Percentiles rank a stretch among this genome's conserved stretches.
Conservation (phyloP, 2,888 invertebrate species). For the Tipula unca region DNA sequence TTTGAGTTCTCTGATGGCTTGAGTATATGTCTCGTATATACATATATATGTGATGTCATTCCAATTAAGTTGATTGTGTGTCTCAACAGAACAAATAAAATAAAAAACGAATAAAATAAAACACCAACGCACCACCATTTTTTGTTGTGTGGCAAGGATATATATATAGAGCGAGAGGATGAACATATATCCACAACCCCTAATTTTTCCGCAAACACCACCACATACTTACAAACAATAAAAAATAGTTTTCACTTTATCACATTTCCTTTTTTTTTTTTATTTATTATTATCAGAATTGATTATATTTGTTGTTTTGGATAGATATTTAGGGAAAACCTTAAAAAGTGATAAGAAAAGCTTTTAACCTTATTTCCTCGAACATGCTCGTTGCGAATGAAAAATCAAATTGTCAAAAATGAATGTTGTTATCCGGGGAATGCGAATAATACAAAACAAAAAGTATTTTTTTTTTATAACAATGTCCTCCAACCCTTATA, state of each 20-base stretch:
- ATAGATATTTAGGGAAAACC: not conserved
- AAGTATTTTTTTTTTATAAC: not conserved
- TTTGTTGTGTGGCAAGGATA: not conserved
- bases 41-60: not conserved
- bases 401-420: not conserved
- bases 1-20: not conserved
- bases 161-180: not conserved
- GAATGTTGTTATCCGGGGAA: not conserved
- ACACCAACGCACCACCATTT: not conserved
- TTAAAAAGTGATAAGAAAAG: not conserved
- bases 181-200: not conserved
- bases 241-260: constrained; percentile 14
- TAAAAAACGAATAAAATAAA: not conserved
- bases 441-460: not conserved
- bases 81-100: not conserved
- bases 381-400: not conserved
- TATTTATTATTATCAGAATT: not conserved
- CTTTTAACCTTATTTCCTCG: not conserved
- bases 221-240: too few species aligned
- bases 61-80: not conserved
- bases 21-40: not conserved
- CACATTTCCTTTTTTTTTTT: not conserved
- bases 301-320: not conserved
- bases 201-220: not conserved
- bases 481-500: not conserved